These are phyloP conservation scores for Blastobasis adustella DNA, from an alignment of 2,888 invertebrate genomes.

Conservation along the genomic window DNA sequence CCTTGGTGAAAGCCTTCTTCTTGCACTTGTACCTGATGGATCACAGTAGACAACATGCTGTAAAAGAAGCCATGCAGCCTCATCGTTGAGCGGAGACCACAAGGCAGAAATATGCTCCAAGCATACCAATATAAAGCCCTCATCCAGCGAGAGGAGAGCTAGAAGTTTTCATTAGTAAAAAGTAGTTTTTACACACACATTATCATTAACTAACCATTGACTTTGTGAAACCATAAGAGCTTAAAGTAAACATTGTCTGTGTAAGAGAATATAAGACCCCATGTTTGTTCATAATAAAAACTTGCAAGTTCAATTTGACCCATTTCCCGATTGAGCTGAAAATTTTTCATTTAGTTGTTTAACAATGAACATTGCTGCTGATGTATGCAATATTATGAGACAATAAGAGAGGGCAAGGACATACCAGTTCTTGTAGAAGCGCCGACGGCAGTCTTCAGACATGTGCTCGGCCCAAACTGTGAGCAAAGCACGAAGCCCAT, in stretches of 20 bases:
- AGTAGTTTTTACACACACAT: not conserved
- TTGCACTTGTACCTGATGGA: constrained; percentile 96
- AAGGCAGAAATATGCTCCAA: constrained; percentile 44
- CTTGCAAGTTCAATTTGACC: no score
- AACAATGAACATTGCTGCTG: no score
- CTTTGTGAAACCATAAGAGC: no score
- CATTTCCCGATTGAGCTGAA: no score
- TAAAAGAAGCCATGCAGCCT: constrained; percentile 75
- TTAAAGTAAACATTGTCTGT: no score
- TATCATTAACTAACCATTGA: not conserved
- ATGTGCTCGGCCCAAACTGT: constrained; percentile 99
- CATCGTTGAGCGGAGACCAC: constrained; percentile 84
- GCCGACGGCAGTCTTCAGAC: constrained; percentile 97
- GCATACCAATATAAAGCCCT: constrained; percentile 70
- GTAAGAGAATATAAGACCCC: no score
- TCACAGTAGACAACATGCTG: constrained; percentile 46
- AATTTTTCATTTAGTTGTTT: no score
- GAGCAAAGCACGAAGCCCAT: constrained; percentile 94
- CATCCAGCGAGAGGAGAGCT: constrained; percentile 84
- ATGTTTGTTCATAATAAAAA: no score
- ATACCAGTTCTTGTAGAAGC: constrained; percentile 99
- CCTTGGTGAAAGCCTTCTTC: constrained; percentile 99
- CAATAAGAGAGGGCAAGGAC: constrained; percentile 14
- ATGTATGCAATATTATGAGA: no score
- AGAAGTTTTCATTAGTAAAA: constrained; percentile 35